Conservation (phyloP, 2,888 invertebrate species). For the Rhorus exstirpatorius region DNA sequence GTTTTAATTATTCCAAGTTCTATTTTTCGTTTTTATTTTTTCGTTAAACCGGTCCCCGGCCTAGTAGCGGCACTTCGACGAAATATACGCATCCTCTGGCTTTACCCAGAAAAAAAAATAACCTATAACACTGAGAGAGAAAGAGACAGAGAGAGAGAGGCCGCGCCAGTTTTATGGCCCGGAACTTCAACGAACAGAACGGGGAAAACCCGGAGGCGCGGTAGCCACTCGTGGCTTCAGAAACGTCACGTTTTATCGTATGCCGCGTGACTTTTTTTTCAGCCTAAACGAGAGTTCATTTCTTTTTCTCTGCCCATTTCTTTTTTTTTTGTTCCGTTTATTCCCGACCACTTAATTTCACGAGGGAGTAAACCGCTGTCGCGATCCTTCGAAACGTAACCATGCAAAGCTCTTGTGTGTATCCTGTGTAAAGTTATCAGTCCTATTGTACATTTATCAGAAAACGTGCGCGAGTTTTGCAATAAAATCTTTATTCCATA, state of each 20-base stretch:
- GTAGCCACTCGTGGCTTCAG: constrained; percentile 53
- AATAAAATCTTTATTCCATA: background rate
- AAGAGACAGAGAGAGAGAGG: constrained; percentile 41
- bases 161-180: constrained; percentile 74
- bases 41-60: constrained; percentile 18
- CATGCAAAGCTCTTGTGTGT: constrained; percentile 19
- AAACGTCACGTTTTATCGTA: constrained; percentile 67
- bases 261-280: constrained; percentile 59
- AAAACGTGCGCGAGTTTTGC: background rate
- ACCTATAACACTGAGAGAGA: background rate
- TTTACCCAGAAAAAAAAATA: constrained; percentile 40
- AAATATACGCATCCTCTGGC: constrained; percentile 39
- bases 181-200: constrained; percentile 77
- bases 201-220: constrained; percentile 14
- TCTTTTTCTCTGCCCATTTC: constrained; percentile 7
- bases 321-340: constrained; percentile 24
- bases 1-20: constrained; percentile 78
- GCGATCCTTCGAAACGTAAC: constrained; percentile 27
- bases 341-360: constrained; percentile 51
- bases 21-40: constrained; percentile 58
- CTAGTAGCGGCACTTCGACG: constrained; percentile 36
- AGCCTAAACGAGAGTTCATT: constrained; percentile 41
- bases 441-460: background rate
- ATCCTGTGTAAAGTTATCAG: constrained; percentile 9
- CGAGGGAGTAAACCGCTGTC: constrained; percentile 47